These are phyloP conservation scores for Sebastes paucispinis DNA, from an alignment of 2,797 vertebrate species.

Conservation along the genomic window DNA sequence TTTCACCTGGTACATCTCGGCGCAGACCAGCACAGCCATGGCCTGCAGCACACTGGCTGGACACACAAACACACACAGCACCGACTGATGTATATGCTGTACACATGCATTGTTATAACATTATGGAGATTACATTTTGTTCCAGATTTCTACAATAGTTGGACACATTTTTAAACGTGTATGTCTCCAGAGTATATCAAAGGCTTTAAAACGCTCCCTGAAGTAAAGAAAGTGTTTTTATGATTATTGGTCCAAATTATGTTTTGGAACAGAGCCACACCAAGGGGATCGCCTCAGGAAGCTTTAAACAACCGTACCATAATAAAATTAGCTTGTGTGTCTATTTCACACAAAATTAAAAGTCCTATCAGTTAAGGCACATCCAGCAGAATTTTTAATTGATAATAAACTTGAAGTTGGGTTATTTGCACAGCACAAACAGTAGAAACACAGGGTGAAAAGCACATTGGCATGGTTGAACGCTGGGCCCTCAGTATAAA, in stretches of 20 bases:
- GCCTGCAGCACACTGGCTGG: slow-evolving; percentile 95
- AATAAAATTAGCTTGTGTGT: background rate
- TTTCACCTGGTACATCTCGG: slow-evolving; percentile 98
- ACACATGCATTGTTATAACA: background rate
- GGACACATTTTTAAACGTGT: background rate
- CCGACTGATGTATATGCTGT: background rate
- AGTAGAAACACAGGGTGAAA: background rate
- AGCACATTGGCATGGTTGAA: background rate
- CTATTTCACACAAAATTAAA: background rate
- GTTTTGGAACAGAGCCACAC: background rate
- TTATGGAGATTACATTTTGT: background rate
- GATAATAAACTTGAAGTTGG: background rate
- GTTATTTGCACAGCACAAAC: background rate
- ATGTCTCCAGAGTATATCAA: background rate
- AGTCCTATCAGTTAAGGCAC: background rate
- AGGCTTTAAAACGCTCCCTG: background rate
- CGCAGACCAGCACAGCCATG: slow-evolving; percentile 96
- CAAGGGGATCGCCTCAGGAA: background rate
- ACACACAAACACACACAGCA: slow-evolving; percentile 60
- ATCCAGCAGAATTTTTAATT: background rate
- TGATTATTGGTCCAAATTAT: background rate
- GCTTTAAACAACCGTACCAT: background rate
- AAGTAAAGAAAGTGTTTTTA: background rate
- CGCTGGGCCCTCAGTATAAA: background rate
- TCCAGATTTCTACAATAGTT: background rate